Evolutionary conservation across 2,888 invertebrate species (phyloP).

Genomic region (Drepana falcataria): DNA sequence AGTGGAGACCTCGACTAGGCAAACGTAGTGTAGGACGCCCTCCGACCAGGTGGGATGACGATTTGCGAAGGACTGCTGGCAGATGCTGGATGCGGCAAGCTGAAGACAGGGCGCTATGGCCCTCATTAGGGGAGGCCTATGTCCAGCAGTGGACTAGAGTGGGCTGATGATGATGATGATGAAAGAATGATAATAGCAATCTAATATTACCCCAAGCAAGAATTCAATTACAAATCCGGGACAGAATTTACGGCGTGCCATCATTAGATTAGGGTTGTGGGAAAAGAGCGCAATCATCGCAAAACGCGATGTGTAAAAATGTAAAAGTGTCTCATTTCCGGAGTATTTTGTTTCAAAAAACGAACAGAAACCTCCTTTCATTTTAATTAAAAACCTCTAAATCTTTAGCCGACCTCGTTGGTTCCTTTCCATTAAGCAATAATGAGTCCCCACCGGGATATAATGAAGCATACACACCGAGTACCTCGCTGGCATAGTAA

Average conservation of each 20-base stretch:
- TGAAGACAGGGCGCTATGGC: too few species aligned
- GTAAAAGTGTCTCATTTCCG: slow-evolving; percentile 16
- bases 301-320: slow-evolving; percentile 1
- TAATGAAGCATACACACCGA: slow-evolving; percentile 17
- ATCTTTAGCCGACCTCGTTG: slow-evolving; percentile 19
- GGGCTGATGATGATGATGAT: too few species aligned
- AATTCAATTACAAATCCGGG: not conserved
- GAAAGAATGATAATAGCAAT: too few species aligned
- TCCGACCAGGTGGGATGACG: too few species aligned
- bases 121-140: too few species aligned
- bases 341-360: slow-evolving; percentile 10
- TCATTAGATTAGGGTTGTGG: not conserved
- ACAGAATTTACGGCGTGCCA: not conserved
- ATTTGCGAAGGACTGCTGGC: too few species aligned
- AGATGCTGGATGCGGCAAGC: too few species aligned
- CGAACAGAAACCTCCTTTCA: slow-evolving; percentile 10
- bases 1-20: too few species aligned
- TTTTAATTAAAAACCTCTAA: slow-evolving; percentile 31
- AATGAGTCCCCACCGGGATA: slow-evolving; percentile 17
- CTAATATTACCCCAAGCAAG: not conserved
- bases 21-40: too few species aligned
- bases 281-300: not conserved
- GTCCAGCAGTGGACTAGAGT: too few species aligned
- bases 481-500: not conserved
- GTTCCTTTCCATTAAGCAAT: slow-evolving; percentile 22